phyloP scores from a whole-genome alignment of 2,888 invertebrate genomes.

The Aelia acuminata region DNA sequence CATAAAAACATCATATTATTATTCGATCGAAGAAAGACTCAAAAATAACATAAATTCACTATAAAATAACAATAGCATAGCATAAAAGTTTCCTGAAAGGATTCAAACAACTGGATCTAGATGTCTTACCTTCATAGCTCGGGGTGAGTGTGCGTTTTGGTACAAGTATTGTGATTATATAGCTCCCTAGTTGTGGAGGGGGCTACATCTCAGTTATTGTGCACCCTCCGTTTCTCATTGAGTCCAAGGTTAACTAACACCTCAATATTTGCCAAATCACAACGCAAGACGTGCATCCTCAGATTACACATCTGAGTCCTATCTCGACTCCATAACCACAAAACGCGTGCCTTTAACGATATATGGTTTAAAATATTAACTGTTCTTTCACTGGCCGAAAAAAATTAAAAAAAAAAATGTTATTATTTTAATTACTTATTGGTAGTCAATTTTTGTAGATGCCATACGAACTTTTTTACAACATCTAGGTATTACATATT shows the following conservation, averaged over 20 bases:
- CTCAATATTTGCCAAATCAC: conserved; percentile 6
- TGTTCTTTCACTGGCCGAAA: neutral
- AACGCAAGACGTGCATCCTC: neutral
- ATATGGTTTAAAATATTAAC: neutral
- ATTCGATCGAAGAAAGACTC: no score
- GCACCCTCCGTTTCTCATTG: neutral
- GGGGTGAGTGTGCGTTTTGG: neutral
- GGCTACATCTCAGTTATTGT: neutral
- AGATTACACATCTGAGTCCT: neutral
- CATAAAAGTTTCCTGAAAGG: no score
- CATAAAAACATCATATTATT: no score
- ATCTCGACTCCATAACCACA: neutral
- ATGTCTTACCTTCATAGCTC: neutral
- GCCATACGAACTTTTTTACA: no score
- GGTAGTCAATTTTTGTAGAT: no score
- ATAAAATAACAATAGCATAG: no score
- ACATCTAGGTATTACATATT: no score
- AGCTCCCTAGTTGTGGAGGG: neutral
- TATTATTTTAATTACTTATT: no score
- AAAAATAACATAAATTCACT: no score
- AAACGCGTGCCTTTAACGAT: neutral
- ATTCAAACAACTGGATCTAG: no score
- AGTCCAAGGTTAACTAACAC: conserved; percentile 5
- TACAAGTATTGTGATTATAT: neutral
- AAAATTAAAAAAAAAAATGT: no score